Base-by-base conservation (phyloP, 92 coral and sea anemone genomes). In the Actinostola sp. region DNA sequence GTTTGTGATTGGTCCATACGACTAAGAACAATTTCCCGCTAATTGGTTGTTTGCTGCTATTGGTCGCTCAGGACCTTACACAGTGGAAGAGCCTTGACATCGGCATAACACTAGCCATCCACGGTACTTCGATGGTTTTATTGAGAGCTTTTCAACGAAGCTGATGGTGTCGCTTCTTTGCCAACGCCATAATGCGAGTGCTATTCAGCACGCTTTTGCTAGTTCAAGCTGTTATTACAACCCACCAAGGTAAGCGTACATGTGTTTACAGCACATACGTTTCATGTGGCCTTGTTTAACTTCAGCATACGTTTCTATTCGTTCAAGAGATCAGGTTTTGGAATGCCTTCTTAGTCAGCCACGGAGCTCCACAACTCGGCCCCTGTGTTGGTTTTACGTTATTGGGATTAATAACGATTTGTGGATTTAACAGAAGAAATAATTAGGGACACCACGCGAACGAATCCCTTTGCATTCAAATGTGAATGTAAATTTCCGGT, bases 401-500 rank as follows among this genome's bases (percentile, higher is more conserved):
- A 92, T 90, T 90, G 88, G 92, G 89, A 87, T 90, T 90, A 90
- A 90, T 90, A 84, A 90, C 48, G 85, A 88, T 90, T 90, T 90
- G 97, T 90, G 85, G 97, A 90, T 90, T 90, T 90, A 90, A 87
- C 97, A 83, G 85, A 80, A 87, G 92, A 87, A 90, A 90, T 90
- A 90, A 90, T 90, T 90, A 87, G 77, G 75, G 66, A 84, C 77
- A 83, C 92, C 97, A 90, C 92, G 97, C 97, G 89, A 75, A 75
- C 72, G 80, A 82, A 81, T 86, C 88, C 80, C 66, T 63, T 67
- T 88, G 92, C 78, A 90, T 87, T 87, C 93, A 90, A 90, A 45
- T 71, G 75, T 90, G 92, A 90, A 87, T 90, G 97, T 90, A 90
- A 90, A 90, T 90, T 90, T 90, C 97, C 97, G 97, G 97, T 90